Conservation (phyloP, 2,113 vertebrate species). For the Oryzias celebensis region DNA sequence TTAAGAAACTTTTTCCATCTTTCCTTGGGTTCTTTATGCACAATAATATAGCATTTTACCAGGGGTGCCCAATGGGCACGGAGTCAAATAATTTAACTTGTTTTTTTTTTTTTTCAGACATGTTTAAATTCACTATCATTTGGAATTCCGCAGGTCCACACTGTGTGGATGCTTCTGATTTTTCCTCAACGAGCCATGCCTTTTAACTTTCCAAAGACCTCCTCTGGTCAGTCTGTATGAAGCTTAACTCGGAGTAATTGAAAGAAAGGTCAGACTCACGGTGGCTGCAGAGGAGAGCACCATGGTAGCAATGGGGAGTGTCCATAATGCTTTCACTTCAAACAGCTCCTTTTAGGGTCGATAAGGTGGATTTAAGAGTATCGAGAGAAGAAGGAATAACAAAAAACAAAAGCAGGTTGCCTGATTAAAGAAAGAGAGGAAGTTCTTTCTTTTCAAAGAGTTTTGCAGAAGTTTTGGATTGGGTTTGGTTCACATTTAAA, state of each 20-base stretch:
- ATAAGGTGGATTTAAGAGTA: slow-evolving; percentile 36
- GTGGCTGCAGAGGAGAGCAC: slow-evolving; percentile 38
- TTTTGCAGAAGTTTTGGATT: not conserved
- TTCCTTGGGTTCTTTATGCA: too few species aligned
- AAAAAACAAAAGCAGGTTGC: slow-evolving; percentile 27
- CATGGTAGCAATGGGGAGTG: slow-evolving; percentile 35
- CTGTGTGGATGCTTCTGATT: slow-evolving; percentile 2
- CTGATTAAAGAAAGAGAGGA: slow-evolving; percentile 9
- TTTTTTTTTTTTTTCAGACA: not conserved
- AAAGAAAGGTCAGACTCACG: slow-evolving; percentile 74
- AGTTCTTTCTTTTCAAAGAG: not conserved
- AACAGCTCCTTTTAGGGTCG: slow-evolving; percentile 47
- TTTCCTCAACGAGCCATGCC: slow-evolving; percentile 1
- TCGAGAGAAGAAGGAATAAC: slow-evolving; percentile 35
- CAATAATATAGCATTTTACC: too few species aligned
- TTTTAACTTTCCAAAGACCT: slow-evolving; percentile 40
- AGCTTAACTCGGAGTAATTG: slow-evolving; percentile 54
- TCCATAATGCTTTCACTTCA: slow-evolving; percentile 72
- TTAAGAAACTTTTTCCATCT: too few species aligned
- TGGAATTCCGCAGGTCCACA: not conserved
- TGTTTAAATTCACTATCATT: not conserved
- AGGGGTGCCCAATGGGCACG: too few species aligned
- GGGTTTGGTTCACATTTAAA: not conserved
- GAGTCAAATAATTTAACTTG: too few species aligned
- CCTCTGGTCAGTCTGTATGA: slow-evolving; percentile 47